Percentiles rank a stretch among this genome's conserved stretches.
phyloP scores from a whole-genome alignment of 2,888 invertebrate genomes.

The Tipula vernalis region DNA sequence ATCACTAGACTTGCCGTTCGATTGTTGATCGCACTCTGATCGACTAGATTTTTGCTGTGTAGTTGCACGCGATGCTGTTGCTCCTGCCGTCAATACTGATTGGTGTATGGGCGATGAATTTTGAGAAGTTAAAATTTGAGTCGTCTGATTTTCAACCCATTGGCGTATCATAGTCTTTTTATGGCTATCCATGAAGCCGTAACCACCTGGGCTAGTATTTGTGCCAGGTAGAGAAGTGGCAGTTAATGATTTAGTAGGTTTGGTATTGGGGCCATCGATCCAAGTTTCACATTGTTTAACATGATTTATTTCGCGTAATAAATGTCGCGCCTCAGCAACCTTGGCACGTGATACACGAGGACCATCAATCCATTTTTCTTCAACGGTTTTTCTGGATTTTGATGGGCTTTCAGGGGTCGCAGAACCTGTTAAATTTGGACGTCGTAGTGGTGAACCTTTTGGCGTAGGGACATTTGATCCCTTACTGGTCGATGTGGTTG shows the following conservation, averaged over 20 bases:
- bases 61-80: conserved; percentile 18
- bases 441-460: conserved; percentile 40
- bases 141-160: conserved; percentile 86
- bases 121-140: conserved; percentile 58
- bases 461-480: conserved; percentile 40
- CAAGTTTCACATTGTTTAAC: conserved; percentile 79
- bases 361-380: conserved; percentile 95
- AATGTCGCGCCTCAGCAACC: conserved; percentile 67
- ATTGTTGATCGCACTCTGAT: conserved; percentile 36
- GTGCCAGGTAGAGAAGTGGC: conserved; percentile 29
- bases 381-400: conserved; percentile 33
- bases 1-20: conserved; percentile 36
- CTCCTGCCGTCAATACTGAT: background rate
- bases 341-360: conserved; percentile 71
- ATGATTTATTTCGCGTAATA: conserved; percentile 63
- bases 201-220: conserved; percentile 35
- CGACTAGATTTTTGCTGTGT: conserved; percentile 37
- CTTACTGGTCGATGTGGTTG: conserved; percentile 19
- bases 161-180: conserved; percentile 88
- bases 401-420: conserved; percentile 29
- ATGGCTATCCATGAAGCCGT: conserved; percentile 85
- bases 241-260: conserved; percentile 38
- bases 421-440: conserved; percentile 16
- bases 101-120: conserved; percentile 38
- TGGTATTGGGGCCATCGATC: conserved; percentile 88